These are phyloP conservation scores for Parauchenoglanis ngamensis DNA, from an alignment of 2,797 vertebrate genomes.

Conservation along the genomic window DNA sequence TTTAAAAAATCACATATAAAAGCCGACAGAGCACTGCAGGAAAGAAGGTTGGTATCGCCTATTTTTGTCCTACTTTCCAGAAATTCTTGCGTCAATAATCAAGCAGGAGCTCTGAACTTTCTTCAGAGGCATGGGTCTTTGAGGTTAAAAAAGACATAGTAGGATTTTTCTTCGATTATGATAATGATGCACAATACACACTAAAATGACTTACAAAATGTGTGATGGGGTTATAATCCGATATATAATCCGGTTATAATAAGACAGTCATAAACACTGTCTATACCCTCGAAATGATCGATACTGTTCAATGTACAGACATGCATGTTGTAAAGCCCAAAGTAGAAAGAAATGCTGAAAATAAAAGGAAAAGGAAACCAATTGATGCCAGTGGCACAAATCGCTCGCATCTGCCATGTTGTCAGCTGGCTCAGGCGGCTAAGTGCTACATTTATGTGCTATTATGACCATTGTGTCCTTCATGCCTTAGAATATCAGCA, in stretches of 20 bases:
- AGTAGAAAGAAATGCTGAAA: not conserved
- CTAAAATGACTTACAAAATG: not conserved
- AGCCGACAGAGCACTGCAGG: not conserved
- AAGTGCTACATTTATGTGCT: conserved; percentile 39
- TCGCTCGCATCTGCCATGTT: conserved; percentile 14
- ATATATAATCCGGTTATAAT: no score
- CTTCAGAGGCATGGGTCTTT: not conserved
- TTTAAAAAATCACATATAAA: not conserved
- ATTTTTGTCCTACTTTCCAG: not conserved
- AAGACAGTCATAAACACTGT: not conserved
- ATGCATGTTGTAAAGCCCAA: not conserved
- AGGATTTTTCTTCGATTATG: not conserved
- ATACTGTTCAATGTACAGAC: not conserved
- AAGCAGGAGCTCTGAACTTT: not conserved
- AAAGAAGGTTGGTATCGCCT: not conserved
- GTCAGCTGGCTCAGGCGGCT: conserved; percentile 32
- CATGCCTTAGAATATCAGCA: conserved; percentile 21
- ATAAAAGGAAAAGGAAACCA: not conserved
- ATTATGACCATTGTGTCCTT: conserved; percentile 39
- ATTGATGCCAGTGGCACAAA: conserved; percentile 25
- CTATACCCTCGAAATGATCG: not conserved
- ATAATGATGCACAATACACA: not conserved
- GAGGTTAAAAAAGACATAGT: not conserved
- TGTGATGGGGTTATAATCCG: not conserved
- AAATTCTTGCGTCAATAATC: not conserved